These are phyloP conservation scores for Gambusia holbrooki DNA, from an alignment of 2,113 vertebrate genomes.

Conservation along the genomic window DNA sequence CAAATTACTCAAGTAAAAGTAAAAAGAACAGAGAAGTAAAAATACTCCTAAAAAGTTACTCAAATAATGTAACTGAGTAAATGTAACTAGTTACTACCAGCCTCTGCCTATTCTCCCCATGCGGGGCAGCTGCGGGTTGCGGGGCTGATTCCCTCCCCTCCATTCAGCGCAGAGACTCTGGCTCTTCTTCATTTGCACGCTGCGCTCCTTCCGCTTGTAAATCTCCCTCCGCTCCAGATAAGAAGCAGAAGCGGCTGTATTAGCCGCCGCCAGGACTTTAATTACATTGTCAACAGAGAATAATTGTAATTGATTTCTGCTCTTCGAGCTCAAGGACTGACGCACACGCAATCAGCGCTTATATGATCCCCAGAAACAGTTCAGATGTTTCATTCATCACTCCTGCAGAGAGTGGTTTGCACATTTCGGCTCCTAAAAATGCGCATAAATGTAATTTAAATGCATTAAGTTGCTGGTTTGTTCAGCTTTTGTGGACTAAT, in stretches of 20 bases:
- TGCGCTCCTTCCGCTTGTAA: constrained; percentile 72
- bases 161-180: not conserved
- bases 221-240: constrained; percentile 81
- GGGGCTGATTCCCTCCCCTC: too few relatives aligned
- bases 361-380: not conserved
- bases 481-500: not conserved
- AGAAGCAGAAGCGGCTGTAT: constrained; percentile 74
- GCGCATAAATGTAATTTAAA: too few relatives aligned
- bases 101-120: too few relatives aligned
- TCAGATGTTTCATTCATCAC: not conserved
- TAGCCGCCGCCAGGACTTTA: constrained; percentile 81
- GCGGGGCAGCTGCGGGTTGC: not conserved
- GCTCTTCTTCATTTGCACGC: constrained; percentile 24
- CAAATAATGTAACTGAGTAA: too few relatives aligned
- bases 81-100: too few relatives aligned
- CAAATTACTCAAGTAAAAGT: too few relatives aligned
- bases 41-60: too few relatives aligned
- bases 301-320: constrained; percentile 92
- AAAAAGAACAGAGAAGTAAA: too few relatives aligned
- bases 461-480: not conserved
- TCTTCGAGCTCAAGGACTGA: constrained; percentile 48
- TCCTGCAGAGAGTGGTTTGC: not conserved
- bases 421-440: not conserved
- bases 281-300: constrained; percentile 97
- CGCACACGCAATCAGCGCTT: not conserved